These are phyloP conservation scores for Larimichthys polyactis DNA, from an alignment of 2,113 vertebrate species.

Conservation along the genomic window DNA sequence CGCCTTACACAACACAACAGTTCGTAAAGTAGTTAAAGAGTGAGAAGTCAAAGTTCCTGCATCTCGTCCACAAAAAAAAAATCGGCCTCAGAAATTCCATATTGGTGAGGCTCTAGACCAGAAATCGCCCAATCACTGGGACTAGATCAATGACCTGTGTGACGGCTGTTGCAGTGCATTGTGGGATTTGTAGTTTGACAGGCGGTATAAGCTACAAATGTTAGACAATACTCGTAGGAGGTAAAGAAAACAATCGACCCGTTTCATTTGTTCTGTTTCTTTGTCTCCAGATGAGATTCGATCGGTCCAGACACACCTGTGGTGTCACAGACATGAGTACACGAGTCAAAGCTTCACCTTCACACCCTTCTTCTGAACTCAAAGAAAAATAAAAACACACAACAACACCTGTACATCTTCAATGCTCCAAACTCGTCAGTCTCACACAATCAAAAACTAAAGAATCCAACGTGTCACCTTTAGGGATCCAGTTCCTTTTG, in stretches of 20 bases:
- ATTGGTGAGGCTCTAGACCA: no score
- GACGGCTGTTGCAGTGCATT: no score
- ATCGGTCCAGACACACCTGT: constrained; percentile 6
- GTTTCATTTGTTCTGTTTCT: not conserved
- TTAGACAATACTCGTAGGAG: not conserved
- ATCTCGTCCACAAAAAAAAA: not conserved
- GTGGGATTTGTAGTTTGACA: no score
- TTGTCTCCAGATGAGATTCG: constrained; percentile 13
- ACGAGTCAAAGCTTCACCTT: not conserved
- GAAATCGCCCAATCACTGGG: no score
- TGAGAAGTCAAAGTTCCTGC: no score
- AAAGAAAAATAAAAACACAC: not conserved
- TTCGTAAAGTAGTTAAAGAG: no score
- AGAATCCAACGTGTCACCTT: not conserved
- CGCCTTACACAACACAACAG: not conserved
- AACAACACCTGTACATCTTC: not conserved
- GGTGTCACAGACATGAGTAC: not conserved
- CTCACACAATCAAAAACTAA: not conserved
- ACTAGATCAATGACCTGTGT: no score
- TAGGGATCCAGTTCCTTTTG: no score
- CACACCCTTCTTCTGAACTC: not conserved
- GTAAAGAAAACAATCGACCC: not conserved
- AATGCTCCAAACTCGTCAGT: not conserved
- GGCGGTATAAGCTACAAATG: not conserved
- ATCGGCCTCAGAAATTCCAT: no score